phyloP scores from a whole-genome alignment of 2,113 vertebrate species.

The Nicator chloris region DNA sequence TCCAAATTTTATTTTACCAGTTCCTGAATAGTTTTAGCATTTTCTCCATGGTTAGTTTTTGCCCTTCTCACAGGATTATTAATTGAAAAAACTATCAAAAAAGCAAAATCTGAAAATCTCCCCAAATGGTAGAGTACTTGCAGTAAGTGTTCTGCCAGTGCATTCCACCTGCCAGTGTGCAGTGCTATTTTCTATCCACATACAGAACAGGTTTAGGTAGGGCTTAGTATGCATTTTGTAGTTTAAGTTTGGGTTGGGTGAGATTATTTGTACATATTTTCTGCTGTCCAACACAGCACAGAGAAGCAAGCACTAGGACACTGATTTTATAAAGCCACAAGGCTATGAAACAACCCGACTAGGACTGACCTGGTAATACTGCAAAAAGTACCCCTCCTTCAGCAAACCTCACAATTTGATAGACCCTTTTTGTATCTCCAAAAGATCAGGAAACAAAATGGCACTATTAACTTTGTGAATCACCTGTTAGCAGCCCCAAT shows the following conservation, averaged over 20 bases:
- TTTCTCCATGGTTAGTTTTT: neutral
- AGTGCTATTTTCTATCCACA: neutral
- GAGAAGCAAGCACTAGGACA: neutral
- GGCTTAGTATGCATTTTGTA: neutral
- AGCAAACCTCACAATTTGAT: neutral
- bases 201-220: neutral
- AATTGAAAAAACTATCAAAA: neutral
- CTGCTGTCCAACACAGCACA: neutral
- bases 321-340: neutral
- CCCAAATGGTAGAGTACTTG: neutral
- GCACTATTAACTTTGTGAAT: neutral
- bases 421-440: neutral
- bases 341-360: neutral
- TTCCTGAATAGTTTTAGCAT: neutral
- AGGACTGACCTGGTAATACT: neutral
- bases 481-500: neutral
- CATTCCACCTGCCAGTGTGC: neutral
- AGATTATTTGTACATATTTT: neutral
- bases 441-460: neutral
- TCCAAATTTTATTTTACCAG: neutral
- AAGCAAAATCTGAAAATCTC: neutral
- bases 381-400: neutral
- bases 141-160: neutral
- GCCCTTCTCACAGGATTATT: neutral
- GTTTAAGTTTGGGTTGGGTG: neutral